A percentile compares a stretch with the other conserved stretches of the same genome.
These are phyloP conservation scores for Anseranas semipalmata DNA, from an alignment of 2,113 vertebrate genomes.

Conservation along the genomic window DNA sequence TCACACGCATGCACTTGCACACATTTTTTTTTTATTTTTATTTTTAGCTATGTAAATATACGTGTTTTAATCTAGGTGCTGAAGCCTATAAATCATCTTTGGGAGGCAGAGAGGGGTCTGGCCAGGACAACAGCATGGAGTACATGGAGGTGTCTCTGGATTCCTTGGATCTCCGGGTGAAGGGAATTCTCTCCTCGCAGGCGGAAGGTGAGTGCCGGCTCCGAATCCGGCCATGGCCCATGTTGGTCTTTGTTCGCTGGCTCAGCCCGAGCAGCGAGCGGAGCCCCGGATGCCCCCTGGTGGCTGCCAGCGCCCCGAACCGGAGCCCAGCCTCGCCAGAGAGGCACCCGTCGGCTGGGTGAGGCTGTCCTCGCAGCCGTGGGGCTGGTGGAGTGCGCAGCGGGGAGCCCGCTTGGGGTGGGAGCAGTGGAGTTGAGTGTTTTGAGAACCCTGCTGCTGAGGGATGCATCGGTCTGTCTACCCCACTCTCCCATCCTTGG, in stretches of 20 bases:
- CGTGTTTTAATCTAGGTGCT: conserved; percentile 55
- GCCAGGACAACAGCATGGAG: conserved; percentile 75
- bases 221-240: background rate
- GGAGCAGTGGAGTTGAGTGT: too few species aligned
- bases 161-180: conserved; percentile 89
- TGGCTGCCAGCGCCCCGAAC: background rate
- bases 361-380: background rate
- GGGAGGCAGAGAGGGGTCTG: conserved; percentile 69
- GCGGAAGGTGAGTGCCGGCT: conserved; percentile 78
- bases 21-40: background rate
- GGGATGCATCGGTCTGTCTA: background rate
- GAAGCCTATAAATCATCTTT: conserved; percentile 70
- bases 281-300: conserved; percentile 70
- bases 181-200: conserved; percentile 84
- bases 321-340: background rate
- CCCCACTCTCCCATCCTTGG: background rate
- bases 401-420: background rate
- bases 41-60: background rate
- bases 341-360: background rate
- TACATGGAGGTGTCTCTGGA: conserved; percentile 93
- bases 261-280: background rate
- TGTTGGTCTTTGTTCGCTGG: conserved; percentile 43
- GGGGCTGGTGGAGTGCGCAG: background rate
- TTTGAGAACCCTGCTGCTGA: too few species aligned
- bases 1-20: accelerated